phyloP scores from a whole-genome alignment of 2,113 vertebrate species.

The zebrafish (Danio rerio) region GRCz12tu NC_133198.1:35052001-35052500 shows the following conservation, averaged over 20 bases:
- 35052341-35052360: neutral
- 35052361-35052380: constrained; percentile 23
- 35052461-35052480: constrained; percentile 12
- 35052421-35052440: constrained; percentile 7
- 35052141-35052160: neutral
- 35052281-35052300: constrained; percentile 47
- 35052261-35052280: constrained; percentile 39
- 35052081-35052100: neutral
- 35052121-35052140: neutral
- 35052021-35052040: neutral
- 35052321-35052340: constrained; percentile 31
- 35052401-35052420: neutral
- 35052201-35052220: constrained; percentile 14
- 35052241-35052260: constrained; percentile 36
- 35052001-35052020: no score
- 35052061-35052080: neutral
- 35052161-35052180: neutral
- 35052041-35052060: no score
- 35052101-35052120: neutral
- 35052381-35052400: neutral
- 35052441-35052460: neutral
- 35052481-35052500: neutral
- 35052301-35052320: constrained; percentile 44
- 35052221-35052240: constrained; percentile 23
- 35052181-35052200: neutral